A percentile compares a stretch with the other conserved stretches of the same genome.
Evolutionary conservation across 1,140 invertebrate genomes (phyloP).

Genomic region (Cyrtorhinus lividipennis): DNA sequence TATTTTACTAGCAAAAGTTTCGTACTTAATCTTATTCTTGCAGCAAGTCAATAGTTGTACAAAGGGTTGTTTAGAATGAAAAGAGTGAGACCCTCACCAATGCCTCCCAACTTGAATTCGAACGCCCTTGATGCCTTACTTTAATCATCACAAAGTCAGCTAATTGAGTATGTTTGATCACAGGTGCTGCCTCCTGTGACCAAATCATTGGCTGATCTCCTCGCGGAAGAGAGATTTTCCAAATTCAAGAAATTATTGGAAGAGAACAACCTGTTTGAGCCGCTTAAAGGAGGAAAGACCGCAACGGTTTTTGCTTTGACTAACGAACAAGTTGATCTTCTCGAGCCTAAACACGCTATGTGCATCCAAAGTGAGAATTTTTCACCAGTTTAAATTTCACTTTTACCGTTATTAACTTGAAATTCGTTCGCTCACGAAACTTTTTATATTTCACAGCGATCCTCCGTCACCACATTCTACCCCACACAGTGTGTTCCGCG

Average conservation of each 20-base stretch:
- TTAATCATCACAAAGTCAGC: no score
- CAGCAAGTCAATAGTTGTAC: no score
- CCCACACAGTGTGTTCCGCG: constrained; percentile 38
- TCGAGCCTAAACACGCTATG: constrained; percentile 26
- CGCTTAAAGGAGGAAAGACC: constrained; percentile 32
- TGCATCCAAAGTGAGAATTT: constrained; percentile 25
- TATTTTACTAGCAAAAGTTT: no score
- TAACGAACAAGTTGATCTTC: constrained; percentile 33
- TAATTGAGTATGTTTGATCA: not conserved
- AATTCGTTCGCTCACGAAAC: not conserved
- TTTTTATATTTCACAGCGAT: constrained; percentile 28
- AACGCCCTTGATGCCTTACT: no score
- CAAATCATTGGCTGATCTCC: constrained; percentile 33
- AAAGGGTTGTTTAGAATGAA: no score
- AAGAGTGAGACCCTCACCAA: no score
- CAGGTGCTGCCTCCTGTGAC: constrained; percentile 33
- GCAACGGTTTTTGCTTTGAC: constrained; percentile 40
- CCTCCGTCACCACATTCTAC: constrained; percentile 37
- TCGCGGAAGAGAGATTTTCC: constrained; percentile 34
- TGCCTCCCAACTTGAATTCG: no score
- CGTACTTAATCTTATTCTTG: no score
- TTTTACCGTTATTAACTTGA: not conserved
- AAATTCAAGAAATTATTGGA: constrained; percentile 33
- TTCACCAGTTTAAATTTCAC: no score
- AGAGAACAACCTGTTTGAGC: constrained; percentile 29